Conservation (phyloP, 2,113 vertebrate genomes). For the Oncorhynchus mykiss region DNA sequence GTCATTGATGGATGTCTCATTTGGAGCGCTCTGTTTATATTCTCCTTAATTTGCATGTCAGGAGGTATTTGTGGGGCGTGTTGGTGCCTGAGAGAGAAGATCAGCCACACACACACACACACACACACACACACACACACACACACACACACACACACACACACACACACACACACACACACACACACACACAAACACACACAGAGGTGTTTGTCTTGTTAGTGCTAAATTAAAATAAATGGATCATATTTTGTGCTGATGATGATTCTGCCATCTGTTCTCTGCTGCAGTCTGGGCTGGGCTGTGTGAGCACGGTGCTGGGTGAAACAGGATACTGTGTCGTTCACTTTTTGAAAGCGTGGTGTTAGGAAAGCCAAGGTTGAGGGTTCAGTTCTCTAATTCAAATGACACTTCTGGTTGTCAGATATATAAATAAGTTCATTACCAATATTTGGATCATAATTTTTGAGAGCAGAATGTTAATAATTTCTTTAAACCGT, state of each 20-base stretch:
- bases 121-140: neutral
- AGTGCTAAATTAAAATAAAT: conserved; percentile 52
- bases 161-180: neutral
- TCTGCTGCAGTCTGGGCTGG: no score
- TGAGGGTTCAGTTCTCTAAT: no score
- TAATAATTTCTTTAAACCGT: no score
- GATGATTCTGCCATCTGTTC: conserved; percentile 48
- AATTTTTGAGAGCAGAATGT: no score
- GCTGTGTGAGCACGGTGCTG: no score
- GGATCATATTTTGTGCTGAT: conserved; percentile 35
- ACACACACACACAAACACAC: neutral
- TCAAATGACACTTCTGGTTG: no score
- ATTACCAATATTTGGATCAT: no score
- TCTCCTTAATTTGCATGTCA: conserved; percentile 69
- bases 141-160: neutral
- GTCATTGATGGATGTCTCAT: conserved; percentile 70
- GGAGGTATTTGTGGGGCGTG: conserved; percentile 49
- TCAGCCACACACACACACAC: neutral
- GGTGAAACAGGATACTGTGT: neutral
- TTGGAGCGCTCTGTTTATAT: conserved; percentile 67
- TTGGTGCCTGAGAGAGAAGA: neutral
- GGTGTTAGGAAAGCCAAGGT: no score
- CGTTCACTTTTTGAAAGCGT: no score
- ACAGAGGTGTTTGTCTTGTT: conserved; percentile 44
- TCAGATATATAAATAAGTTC: no score